Base-by-base conservation (phyloP, 2,113 vertebrate genomes). In the Cynocephalus volans region DNA sequence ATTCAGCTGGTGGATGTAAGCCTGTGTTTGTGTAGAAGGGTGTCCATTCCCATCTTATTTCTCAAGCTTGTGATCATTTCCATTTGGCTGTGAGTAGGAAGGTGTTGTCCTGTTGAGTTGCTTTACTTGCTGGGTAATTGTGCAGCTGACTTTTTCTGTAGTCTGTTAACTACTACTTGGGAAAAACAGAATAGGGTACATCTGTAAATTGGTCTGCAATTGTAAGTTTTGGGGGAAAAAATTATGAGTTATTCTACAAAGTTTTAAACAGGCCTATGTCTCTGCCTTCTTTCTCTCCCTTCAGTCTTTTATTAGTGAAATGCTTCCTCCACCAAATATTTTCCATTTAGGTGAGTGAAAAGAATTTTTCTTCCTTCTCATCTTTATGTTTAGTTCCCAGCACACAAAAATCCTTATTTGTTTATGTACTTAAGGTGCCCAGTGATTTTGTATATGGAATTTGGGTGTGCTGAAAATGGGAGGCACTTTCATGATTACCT, bases 11-110 rank as follows among this genome's bases (percentile, higher is more conserved):
- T 24, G 8, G 54, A 54, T 72, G 4, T 83, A 65, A n/a, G 54
- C 77, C 60, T 79, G 36, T 48, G 58, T 89, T 67, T 92, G 60
- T 82, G 48, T 67, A 23, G 67, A 77, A 90, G 88, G 18, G 54
- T 50, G 23, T 48, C 64, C 64, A 17, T 83, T 89, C 31, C 84
- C 88, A 88, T 50, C 84, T 58, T 73, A 54, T 50, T 50, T 54
- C 60, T 86, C 36, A 60, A 52, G 33, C 93, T 90, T 62, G 56
- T 86, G 83, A 96, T 90, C 83, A 87, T 92, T 90, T 82, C 69
- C 73, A 83, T 82, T 96, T 82, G 93, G 65, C 83, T 69, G n/a
- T 92, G 69, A 36, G 31, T 52, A 73, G 79, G 80, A 90, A 69
- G 75, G 13, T n/a, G 72, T 67, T 56, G 54, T 69, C 50, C 69